Base-by-base conservation (phyloP, 2,113 vertebrate genomes). In the Hemiprocne comata region DNA sequence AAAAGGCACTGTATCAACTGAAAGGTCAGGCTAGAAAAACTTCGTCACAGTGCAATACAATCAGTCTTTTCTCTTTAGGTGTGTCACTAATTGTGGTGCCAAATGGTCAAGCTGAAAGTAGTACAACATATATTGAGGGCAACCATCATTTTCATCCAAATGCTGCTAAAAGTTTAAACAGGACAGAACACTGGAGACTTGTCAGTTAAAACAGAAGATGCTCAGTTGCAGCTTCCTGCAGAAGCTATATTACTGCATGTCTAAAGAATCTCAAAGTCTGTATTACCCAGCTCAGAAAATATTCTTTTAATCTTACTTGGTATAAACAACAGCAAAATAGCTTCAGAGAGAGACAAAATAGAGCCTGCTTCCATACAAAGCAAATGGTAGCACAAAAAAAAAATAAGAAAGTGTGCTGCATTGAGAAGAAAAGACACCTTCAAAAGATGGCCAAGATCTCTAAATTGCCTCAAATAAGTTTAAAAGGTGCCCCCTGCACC, bases 1-100 rank as follows among this genome's bases (percentile, higher is more conserved):
- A 23, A 24, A 69, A 62, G 67, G 31, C 40, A 54, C 18, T 36
- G 31, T 66, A 74, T 19, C 34, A 20, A 54, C 38, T 23, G 60
- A 91, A 93, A 93, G 26, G 51, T 82, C 67, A 91, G 36, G 42
- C 29, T 31, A 72, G 60, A 87, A 92, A 95, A 94, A 23, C 15
- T 58, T 82, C 28, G 7, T 44, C 51, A 42, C 38, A 14, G 17
- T 40, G 31, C 23, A 84, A 36, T 83, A 61, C 2, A 1, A 80
- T 58, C 66, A 62, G 25, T 51, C 57, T 53, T 10, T 81, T 50
- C 57, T 80, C 71, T 86, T 70, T 16, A 79, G 72, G 17, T 34
- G 14, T 75, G 51, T 80, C 46, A 53, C 26, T 75, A 26, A 17
- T 8, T 57, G 51, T 71, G 46, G 34, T 73, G 91, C 5, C 2